Percentiles rank a stretch among this genome's conserved stretches.
phyloP scores from a whole-genome alignment of 2,797 vertebrate species.

The Manis crassicaudata region DNA sequence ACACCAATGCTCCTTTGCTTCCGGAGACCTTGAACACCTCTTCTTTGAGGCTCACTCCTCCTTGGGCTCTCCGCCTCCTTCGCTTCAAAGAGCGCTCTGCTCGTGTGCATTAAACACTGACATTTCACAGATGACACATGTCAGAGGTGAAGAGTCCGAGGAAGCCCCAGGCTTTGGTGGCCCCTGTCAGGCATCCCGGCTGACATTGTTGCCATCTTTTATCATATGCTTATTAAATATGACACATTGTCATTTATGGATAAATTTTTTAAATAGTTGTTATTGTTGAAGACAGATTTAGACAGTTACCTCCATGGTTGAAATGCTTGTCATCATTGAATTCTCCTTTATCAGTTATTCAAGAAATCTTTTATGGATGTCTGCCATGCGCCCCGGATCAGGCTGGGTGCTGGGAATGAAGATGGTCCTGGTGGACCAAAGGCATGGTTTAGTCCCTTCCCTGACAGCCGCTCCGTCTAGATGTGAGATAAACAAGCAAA shows the following conservation, averaged over 20 bases:
- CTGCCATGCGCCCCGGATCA: neutral
- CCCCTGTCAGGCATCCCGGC: neutral
- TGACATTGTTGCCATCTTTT: neutral
- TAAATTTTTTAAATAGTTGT: neutral
- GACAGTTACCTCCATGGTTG: neutral
- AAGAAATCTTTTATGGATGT: neutral
- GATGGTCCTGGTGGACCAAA: neutral
- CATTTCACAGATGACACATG: neutral
- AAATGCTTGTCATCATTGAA: neutral
- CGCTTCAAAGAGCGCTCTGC: neutral
- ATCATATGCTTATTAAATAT: neutral
- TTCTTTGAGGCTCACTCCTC: neutral
- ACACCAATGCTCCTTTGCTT: neutral
- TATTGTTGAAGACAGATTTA: neutral
- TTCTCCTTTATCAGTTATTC: conserved; percentile 11
- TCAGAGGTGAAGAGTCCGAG: neutral
- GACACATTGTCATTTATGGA: neutral
- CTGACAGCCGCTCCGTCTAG: neutral
- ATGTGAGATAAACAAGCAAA: neutral
- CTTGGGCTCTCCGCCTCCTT: neutral
- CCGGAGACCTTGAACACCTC: neutral
- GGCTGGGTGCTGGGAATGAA: neutral
- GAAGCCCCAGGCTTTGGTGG: neutral
- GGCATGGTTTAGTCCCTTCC: neutral
- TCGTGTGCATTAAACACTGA: neutral